These are phyloP conservation scores for Platycheirus rosarum DNA, from an alignment of 2,888 invertebrate species.

Conservation along the genomic window DNA sequence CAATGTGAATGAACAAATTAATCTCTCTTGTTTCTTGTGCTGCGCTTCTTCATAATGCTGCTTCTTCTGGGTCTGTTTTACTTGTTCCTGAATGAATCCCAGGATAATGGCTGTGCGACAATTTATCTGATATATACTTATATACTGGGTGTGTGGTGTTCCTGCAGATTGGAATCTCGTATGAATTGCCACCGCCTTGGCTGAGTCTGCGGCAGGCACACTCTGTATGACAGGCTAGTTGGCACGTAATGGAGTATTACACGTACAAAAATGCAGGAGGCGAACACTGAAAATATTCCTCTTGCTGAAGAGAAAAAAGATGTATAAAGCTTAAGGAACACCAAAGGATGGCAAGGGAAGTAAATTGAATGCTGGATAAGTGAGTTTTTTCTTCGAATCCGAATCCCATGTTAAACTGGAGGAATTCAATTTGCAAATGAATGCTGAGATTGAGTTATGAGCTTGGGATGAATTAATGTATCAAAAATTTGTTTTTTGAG, in stretches of 20 bases:
- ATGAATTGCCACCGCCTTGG: slow-evolving; percentile 62
- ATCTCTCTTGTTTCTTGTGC: slow-evolving; percentile 56
- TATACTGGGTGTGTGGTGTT: slow-evolving; percentile 32
- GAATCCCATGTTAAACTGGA: slow-evolving; percentile 16
- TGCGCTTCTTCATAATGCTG: slow-evolving; percentile 1
- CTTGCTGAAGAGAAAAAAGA: background rate
- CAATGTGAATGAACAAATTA: slow-evolving; percentile 69
- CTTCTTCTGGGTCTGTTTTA: slow-evolving; percentile 35
- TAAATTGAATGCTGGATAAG: slow-evolving; percentile 45
- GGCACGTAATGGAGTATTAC: slow-evolving; percentile 59
- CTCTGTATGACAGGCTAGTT: slow-evolving; percentile 55
- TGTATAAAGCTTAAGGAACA: slow-evolving; percentile 17
- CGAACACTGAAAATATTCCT: background rate
- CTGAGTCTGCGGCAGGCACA: slow-evolving; percentile 46
- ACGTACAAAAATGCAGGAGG: slow-evolving; percentile 2
- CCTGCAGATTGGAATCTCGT: slow-evolving; percentile 66
- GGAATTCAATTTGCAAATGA: slow-evolving; percentile 59
- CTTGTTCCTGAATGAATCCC: slow-evolving; percentile 62
- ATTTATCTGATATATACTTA: slow-evolving; percentile 59
- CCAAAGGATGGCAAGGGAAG: slow-evolving; percentile 5
- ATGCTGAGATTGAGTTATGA: slow-evolving; percentile 53
- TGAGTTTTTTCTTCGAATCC: slow-evolving; percentile 24
- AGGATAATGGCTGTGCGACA: slow-evolving; percentile 71
- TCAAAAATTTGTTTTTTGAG: background rate
- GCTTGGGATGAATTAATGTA: slow-evolving; percentile 41